These are phyloP conservation scores for Muschampia plurimacula DNA, from an alignment of 2,888 invertebrate genomes.

Conservation along the genomic window DNA sequence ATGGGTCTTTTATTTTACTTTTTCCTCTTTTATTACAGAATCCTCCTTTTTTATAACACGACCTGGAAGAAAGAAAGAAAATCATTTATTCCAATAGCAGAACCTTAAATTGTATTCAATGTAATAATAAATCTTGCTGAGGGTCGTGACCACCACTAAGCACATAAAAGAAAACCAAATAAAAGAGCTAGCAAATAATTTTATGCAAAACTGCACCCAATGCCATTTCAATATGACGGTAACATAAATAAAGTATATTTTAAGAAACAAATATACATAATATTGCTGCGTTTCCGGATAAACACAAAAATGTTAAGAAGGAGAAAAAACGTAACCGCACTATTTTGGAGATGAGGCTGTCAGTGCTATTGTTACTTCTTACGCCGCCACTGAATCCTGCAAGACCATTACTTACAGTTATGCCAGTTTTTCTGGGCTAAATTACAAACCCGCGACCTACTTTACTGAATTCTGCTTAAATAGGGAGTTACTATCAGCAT, in stretches of 20 bases:
- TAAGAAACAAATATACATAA: no score
- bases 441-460: constrained; percentile 15
- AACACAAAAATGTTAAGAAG: not conserved
- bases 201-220: no score
- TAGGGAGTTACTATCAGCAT: constrained; percentile 5
- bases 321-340: not conserved
- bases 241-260: no score
- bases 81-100: no score
- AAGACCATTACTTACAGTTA: constrained; percentile 1
- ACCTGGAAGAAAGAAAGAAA: no score
- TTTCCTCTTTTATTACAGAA: not conserved
- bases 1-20: not conserved
- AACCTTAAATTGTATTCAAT: no score
- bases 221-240: no score
- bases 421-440: not conserved
- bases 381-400: not conserved
- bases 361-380: not conserved
- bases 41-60: not conserved
- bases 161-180: no score
- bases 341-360: not conserved
- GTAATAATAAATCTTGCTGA: no score
- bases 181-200: no score
- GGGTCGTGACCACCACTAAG: no score
- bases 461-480: constrained; percentile 16
- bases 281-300: not conserved